A percentile compares a stretch with the other conserved stretches of the same genome.
Conservation (phyloP, 2,888 invertebrate species). For the Pyrgus malvae region DNA sequence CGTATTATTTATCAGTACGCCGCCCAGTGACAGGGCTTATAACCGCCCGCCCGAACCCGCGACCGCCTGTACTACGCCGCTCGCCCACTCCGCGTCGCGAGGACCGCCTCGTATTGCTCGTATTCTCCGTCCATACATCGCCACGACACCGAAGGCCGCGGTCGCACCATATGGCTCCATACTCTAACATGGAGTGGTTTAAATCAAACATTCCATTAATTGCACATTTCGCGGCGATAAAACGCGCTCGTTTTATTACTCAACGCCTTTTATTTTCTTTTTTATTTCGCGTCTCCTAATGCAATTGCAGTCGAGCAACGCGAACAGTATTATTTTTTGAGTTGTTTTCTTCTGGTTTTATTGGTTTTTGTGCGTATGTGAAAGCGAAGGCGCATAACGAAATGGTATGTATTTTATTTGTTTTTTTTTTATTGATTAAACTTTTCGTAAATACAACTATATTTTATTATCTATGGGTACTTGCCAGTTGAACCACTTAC, state of each 20-base stretch:
- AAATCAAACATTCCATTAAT: slow-evolving; percentile 74
- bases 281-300: slow-evolving; percentile 73
- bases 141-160: slow-evolving; percentile 50
- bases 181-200: slow-evolving; percentile 39
- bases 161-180: slow-evolving; percentile 41
- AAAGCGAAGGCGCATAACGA: slow-evolving; percentile 52
- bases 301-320: slow-evolving; percentile 76
- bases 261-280: slow-evolving; percentile 64
- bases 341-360: slow-evolving; percentile 58
- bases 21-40: slow-evolving; percentile 55
- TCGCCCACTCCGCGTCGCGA: slow-evolving; percentile 44
- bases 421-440: background rate
- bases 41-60: slow-evolving; percentile 55
- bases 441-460: background rate
- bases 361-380: slow-evolving; percentile 68
- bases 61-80: slow-evolving; percentile 40
- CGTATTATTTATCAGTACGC: slow-evolving; percentile 61
- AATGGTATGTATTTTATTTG: slow-evolving; percentile 49
- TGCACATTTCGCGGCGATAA: slow-evolving; percentile 68
- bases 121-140: slow-evolving; percentile 44
- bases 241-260: slow-evolving; percentile 67
- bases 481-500: slow-evolving; percentile 32
- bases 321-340: slow-evolving; percentile 62
- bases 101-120: slow-evolving; percentile 29
- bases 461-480: slow-evolving; percentile 19